Conservation (phyloP, 2,113 vertebrate genomes). For the Oryzias woworae region DNA sequence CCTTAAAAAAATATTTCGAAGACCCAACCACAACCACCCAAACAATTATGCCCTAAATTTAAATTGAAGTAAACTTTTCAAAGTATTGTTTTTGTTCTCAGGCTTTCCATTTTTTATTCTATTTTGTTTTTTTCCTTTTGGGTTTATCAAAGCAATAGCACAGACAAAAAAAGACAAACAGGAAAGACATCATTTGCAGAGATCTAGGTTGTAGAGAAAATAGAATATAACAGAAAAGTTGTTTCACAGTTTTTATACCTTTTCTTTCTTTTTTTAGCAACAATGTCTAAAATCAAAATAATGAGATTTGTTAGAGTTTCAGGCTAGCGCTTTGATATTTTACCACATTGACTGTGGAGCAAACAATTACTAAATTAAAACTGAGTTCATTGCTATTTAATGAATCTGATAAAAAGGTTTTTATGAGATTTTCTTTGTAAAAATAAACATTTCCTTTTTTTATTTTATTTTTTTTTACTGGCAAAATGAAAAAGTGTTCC, state of each 20-base stretch:
- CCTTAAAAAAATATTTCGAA: no score
- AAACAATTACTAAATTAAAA: slow-evolving; percentile 4
- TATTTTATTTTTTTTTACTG: slow-evolving; percentile 48
- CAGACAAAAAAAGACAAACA: no score
- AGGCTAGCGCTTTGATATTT: no score
- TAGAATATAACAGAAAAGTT: neutral
- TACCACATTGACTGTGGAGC: neutral
- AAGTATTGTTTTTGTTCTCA: no score
- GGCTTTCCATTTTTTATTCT: no score
- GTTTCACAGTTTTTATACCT: neutral
- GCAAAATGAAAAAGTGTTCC: slow-evolving; percentile 35
- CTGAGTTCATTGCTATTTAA: slow-evolving; percentile 28
- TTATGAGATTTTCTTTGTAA: slow-evolving; percentile 26
- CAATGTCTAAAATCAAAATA: no score
- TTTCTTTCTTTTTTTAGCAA: neutral
- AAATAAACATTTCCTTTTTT: slow-evolving; percentile 49
- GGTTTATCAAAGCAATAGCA: no score
- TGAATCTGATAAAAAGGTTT: slow-evolving; percentile 42
- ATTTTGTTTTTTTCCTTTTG: no score
- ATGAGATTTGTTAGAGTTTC: no score
- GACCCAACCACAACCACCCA: no score
- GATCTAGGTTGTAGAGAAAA: neutral
- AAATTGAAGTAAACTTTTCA: no score
- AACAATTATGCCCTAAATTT: no score
- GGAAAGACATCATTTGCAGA: neutral